Conservation (phyloP, 2,888 invertebrate genomes). For the Ophion ellenae region DNA sequence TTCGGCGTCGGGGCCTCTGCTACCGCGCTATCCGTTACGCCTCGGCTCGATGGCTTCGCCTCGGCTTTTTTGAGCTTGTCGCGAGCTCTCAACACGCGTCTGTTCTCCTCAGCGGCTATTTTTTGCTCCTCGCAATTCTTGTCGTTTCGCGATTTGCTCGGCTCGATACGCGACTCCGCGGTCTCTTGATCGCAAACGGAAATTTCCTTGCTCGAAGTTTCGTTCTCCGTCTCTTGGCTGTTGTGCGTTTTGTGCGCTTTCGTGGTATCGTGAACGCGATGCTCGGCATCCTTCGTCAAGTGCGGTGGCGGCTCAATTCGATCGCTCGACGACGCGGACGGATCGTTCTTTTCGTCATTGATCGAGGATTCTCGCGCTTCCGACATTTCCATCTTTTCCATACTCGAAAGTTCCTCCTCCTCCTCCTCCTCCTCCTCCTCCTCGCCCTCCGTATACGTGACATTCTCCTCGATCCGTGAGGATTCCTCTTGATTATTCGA, state of each 20-base stretch:
- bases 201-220: slow-evolving; percentile 37
- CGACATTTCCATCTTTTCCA: slow-evolving; percentile 15
- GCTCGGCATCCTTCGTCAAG: slow-evolving; percentile 3
- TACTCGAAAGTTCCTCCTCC: slow-evolving; percentile 1
- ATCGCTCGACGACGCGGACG: not conserved
- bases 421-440: slow-evolving; percentile 8
- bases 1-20: slow-evolving; percentile 53
- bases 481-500: slow-evolving; percentile 1
- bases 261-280: not conserved
- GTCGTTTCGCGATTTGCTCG: slow-evolving; percentile 33
- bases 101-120: slow-evolving; percentile 72
- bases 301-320: not conserved
- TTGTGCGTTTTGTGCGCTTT: slow-evolving; percentile 26
- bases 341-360: not conserved
- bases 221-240: slow-evolving; percentile 18
- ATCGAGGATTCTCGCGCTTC: not conserved
- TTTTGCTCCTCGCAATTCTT: slow-evolving; percentile 70
- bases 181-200: slow-evolving; percentile 35
- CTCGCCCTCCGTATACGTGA: not conserved
- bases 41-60: slow-evolving; percentile 56
- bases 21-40: slow-evolving; percentile 62
- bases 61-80: slow-evolving; percentile 76
- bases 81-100: slow-evolving; percentile 76
- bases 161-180: slow-evolving; percentile 32
- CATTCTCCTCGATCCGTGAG: slow-evolving; percentile 8